Base-by-base conservation (phyloP, 2,888 invertebrate genomes). In the Sphaeridia pumilis region DNA sequence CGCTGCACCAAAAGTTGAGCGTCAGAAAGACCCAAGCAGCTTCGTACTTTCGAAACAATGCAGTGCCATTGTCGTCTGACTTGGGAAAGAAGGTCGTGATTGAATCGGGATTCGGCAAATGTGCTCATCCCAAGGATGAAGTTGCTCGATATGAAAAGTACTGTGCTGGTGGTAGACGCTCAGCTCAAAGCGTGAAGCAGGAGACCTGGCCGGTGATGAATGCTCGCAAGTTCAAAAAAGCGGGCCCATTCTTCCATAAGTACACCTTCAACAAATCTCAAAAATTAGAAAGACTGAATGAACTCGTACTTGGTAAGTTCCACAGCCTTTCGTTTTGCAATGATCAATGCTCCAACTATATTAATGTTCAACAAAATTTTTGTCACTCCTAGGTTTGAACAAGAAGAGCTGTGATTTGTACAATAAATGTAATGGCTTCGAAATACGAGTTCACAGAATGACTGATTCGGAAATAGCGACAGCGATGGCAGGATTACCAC, bases 291-390 rank as follows among this genome's bases (percentile, higher is more conserved):
- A 42, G 60, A 3, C 46, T 54, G 7, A 48, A 48, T n/a, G 60
- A 58, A 42, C 42, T 60, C 1, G 49, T 53, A 2, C 10, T 60
- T 26, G 60, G 60, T 60, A 55, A 42, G 57, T 46, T 27, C 43
- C n/a, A n/a, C n/a, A n/a, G n/a, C n/a, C n/a, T n/a, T n/a, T n/a
- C n/a, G n/a, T n/a, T n/a, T n/a, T n/a, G n/a, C n/a, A n/a, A n/a
- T n/a, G n/a, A n/a, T n/a, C n/a, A n/a, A n/a, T n/a, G n/a, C n/a
- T n/a, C n/a, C n/a, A n/a, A n/a, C n/a, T n/a, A n/a, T n/a, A n/a
- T n/a, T n/a, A 4, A 34, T 34, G 5, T 27, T 14, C 46, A n/a
- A 26, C n/a, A n/a, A n/a, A n/a, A n/a, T n/a, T n/a, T n/a, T n/a
- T n/a, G n/a, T n/a, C n/a, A n/a, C 31, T 31, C 28, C 14, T 27